Conservation (phyloP, 2,113 vertebrate species). For the Chionodraco myersi region DNA sequence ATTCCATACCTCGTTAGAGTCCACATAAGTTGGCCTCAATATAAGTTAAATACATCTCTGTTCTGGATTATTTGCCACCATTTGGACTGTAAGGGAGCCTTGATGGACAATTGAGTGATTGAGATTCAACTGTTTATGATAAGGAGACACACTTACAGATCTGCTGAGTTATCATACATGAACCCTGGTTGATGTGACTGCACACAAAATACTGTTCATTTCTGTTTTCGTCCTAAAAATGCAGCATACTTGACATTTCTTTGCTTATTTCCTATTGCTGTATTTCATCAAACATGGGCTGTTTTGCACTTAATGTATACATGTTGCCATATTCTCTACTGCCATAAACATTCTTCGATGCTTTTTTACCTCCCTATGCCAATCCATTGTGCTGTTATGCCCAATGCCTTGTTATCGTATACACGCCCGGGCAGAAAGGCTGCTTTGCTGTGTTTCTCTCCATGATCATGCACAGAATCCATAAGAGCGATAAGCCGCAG, state of each 20-base stretch:
- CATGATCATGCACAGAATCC: constrained; percentile 37
- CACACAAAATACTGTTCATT: neutral
- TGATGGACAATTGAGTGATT: too few species aligned
- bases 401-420: constrained; percentile 70
- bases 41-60: too few species aligned
- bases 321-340: constrained; percentile 71
- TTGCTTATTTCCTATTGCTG: constrained; percentile 24
- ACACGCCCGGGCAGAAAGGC: constrained; percentile 46
- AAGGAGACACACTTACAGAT: too few species aligned
- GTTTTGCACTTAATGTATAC: constrained; percentile 53
- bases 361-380: constrained; percentile 69
- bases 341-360: constrained; percentile 55
- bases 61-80: too few species aligned
- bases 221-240: constrained; percentile 34
- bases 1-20: too few species aligned
- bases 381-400: constrained; percentile 74
- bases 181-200: constrained; percentile 20
- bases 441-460: constrained; percentile 42
- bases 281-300: constrained; percentile 40
- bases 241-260: constrained; percentile 49
- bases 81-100: too few species aligned
- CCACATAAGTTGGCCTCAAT: too few species aligned
- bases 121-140: too few species aligned
- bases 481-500: constrained; percentile 28
- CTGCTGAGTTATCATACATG: neutral